Conservation (phyloP, 2,113 vertebrate genomes). For the Lichenostomus cassidix region DNA sequence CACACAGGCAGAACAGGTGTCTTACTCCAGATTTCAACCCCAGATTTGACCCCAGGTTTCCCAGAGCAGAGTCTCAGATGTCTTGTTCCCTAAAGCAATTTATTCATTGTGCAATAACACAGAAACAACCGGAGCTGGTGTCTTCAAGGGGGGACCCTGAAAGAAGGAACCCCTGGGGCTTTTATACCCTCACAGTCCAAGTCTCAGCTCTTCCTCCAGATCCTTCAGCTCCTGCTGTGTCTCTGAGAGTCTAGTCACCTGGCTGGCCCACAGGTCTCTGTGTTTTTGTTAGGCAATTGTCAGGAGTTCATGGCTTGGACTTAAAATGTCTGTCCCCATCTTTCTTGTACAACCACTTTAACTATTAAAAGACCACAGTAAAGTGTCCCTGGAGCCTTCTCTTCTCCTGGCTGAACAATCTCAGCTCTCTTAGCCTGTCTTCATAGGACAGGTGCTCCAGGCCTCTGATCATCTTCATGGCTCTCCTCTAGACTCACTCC, state of each 20-base stretch:
- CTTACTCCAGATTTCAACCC: background rate
- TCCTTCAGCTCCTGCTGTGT: background rate
- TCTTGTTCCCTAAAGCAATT: background rate
- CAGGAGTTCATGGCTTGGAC: background rate
- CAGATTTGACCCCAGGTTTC: background rate
- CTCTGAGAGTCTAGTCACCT: background rate
- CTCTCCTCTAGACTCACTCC: background rate
- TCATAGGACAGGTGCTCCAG: background rate
- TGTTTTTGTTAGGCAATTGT: background rate
- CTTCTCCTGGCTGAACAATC: background rate
- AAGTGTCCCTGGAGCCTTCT: background rate
- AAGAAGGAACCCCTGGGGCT: background rate
- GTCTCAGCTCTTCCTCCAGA: background rate
- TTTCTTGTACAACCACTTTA: background rate
- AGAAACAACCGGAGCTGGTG: background rate
- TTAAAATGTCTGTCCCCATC: background rate
- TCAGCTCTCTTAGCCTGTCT: background rate
- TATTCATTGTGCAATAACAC: background rate
- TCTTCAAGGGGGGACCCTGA: accelerated
- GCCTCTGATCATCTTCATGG: background rate
- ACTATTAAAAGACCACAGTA: background rate
- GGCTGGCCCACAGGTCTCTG: background rate
- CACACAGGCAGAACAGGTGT: background rate
- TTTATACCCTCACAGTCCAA: background rate
- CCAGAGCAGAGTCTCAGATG: background rate